Percentiles rank a stretch among this genome's conserved stretches.
phyloP scores from a whole-genome alignment of 2,888 invertebrate genomes.

The Cylloceria caligata region DNA sequence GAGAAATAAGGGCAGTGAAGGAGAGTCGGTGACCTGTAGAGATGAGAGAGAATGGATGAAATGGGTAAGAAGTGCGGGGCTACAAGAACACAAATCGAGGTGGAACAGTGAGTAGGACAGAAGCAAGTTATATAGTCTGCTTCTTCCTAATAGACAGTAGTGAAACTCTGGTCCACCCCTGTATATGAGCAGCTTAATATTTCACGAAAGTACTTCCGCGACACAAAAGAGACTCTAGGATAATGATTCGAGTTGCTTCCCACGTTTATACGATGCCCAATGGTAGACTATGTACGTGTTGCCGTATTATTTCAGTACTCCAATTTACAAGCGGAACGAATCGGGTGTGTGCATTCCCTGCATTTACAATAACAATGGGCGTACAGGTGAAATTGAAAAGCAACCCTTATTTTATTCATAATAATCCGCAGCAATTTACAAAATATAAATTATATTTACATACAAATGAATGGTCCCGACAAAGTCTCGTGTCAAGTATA shows the following conservation, averaged over 20 bases:
- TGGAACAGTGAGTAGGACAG: conserved; percentile 22
- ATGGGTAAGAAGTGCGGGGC: conserved; percentile 16
- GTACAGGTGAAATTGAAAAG: neutral
- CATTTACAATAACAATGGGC: neutral
- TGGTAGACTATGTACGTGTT: conserved; percentile 20
- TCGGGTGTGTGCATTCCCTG: neutral
- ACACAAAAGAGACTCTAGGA: conserved; percentile 56
- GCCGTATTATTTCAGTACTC: neutral
- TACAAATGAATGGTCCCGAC: too few relatives aligned
- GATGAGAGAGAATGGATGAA: conserved; percentile 41
- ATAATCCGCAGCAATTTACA: neutral
- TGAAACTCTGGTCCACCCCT: conserved; percentile 23
- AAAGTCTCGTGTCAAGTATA: too few relatives aligned
- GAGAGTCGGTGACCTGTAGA: conserved; percentile 35
- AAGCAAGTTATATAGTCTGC: conserved; percentile 21
- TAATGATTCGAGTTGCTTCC: conserved; percentile 56
- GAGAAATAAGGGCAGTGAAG: conserved; percentile 20
- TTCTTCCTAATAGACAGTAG: conserved; percentile 19
- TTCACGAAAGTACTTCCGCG: conserved; percentile 65
- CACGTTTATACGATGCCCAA: conserved; percentile 37
- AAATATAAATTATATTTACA: neutral
- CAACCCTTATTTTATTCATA: neutral
- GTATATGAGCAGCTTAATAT: conserved; percentile 62
- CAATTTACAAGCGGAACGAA: neutral
- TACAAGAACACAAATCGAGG: conserved; percentile 13